Evolutionary conservation across 2,888 invertebrate genomes (phyloP).

Genomic region (Melipona beecheii): DNA sequence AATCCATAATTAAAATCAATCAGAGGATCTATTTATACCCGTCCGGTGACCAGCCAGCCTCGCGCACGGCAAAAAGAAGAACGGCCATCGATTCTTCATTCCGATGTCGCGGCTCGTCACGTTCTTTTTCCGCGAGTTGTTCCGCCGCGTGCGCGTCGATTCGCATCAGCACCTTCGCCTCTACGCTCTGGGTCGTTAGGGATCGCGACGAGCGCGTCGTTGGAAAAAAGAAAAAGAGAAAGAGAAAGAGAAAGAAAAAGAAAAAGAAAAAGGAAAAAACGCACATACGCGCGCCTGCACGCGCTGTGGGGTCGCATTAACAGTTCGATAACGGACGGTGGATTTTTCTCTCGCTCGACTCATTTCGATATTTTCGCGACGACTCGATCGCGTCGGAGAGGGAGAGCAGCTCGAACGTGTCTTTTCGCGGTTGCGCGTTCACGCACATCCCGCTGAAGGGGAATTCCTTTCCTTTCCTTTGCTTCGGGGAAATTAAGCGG

Average conservation of each 20-base stretch:
- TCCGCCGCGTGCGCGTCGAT: not conserved
- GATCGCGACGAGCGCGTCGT: slow-evolving; percentile 24
- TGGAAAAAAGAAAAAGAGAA: slow-evolving; percentile 22
- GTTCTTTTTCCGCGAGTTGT: slow-evolving; percentile 9
- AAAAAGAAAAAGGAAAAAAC: too few species aligned
- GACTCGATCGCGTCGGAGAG: too few species aligned
- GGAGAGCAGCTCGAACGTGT: not conserved
- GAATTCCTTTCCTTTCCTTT: slow-evolving; percentile 60
- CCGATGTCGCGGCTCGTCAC: slow-evolving; percentile 44
- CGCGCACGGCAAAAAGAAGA: slow-evolving; percentile 26
- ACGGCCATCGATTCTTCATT: slow-evolving; percentile 52
- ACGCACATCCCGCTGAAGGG: slow-evolving; percentile 44
- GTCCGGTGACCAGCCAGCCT: not conserved
- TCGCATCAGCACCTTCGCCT: slow-evolving; percentile 46
- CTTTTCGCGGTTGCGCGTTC: slow-evolving; percentile 28
- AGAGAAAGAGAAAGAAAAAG: slow-evolving; percentile 22
- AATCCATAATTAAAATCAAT: slow-evolving; percentile 55
- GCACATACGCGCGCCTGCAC: slow-evolving; percentile 1
- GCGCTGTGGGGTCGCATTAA: slow-evolving; percentile 32
- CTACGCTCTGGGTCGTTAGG: slow-evolving; percentile 4
- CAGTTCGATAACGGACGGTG: slow-evolving; percentile 62
- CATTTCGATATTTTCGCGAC: slow-evolving; percentile 55
- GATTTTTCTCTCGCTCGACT: slow-evolving; percentile 57
- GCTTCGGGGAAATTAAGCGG: slow-evolving; percentile 66
- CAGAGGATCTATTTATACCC: slow-evolving; percentile 49